Conservation (phyloP, 2,797 vertebrate genomes). For the Cirrhinus molitorella region DNA sequence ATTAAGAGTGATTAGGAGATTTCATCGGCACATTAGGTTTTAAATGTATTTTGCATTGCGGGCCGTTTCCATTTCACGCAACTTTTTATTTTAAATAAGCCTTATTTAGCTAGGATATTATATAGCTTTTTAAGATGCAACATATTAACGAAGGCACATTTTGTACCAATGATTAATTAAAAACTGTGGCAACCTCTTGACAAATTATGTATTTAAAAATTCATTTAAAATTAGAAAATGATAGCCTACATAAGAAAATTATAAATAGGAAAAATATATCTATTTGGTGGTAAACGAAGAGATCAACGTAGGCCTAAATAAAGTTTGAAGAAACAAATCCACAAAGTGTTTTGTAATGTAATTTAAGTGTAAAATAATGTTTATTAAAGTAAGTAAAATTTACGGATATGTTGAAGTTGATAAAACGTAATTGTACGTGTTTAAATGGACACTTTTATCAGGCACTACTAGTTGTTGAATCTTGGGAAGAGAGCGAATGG, state of each 20-base stretch:
- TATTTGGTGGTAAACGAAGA: neutral
- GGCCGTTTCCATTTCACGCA: neutral
- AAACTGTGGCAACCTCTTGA: neutral
- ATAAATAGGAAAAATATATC: neutral
- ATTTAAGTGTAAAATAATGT: neutral
- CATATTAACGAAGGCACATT: neutral
- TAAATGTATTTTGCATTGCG: neutral
- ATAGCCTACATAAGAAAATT: neutral
- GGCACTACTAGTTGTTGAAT: neutral
- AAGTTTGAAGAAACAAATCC: neutral
- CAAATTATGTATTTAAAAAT: neutral
- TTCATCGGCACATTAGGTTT: neutral
- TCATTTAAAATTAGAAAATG: neutral
- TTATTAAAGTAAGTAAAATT: neutral
- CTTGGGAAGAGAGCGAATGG: slow-evolving; percentile 18
- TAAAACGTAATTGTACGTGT: neutral
- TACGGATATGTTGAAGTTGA: neutral
- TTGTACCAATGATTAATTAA: neutral
- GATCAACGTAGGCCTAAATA: neutral
- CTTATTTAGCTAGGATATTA: no score
- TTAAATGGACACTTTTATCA: neutral
- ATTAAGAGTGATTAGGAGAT: neutral
- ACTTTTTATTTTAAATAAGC: neutral
- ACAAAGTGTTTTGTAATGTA: neutral
- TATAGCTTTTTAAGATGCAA: no score